These are phyloP conservation scores for Buceros bicornis DNA, from an alignment of 2,797 vertebrate genomes.

Conservation along the genomic window DNA sequence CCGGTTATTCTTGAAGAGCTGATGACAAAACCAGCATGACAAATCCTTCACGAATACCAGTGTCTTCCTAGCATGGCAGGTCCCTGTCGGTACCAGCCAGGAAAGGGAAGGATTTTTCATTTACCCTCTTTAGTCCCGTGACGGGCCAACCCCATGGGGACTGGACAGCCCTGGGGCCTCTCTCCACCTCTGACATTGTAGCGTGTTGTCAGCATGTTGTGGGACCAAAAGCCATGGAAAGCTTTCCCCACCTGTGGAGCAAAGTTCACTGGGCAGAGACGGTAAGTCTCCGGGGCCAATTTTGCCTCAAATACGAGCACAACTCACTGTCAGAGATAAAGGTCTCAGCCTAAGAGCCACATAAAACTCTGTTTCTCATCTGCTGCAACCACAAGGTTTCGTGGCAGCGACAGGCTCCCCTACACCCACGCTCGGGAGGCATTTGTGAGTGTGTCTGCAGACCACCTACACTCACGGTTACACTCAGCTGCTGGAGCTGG, in stretches of 20 bases:
- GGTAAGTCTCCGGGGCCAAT: background rate
- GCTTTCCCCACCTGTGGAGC: background rate
- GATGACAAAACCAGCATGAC: background rate
- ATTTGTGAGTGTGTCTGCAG: rapidly evolving
- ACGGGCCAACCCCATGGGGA: background rate
- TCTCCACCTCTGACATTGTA: background rate
- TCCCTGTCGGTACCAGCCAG: background rate
- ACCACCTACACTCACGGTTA: background rate
- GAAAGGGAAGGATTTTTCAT: background rate
- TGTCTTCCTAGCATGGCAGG: rapidly evolving
- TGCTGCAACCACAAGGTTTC: background rate
- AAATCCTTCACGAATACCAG: background rate
- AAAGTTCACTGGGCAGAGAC: background rate
- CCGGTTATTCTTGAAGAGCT: background rate
- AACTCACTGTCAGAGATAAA: background rate
- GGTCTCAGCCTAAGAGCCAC: background rate
- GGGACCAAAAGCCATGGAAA: background rate
- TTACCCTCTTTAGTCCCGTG: background rate
- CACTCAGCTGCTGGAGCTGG: background rate
- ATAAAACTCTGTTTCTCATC: background rate
- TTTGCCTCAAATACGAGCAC: background rate
- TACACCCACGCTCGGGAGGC: background rate
- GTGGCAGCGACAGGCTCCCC: background rate
- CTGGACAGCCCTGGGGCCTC: background rate
- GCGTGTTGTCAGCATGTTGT: background rate